Evolutionary conservation across 2,113 vertebrate genomes (phyloP).

Genomic region (Recurvirostra avosetta): DNA sequence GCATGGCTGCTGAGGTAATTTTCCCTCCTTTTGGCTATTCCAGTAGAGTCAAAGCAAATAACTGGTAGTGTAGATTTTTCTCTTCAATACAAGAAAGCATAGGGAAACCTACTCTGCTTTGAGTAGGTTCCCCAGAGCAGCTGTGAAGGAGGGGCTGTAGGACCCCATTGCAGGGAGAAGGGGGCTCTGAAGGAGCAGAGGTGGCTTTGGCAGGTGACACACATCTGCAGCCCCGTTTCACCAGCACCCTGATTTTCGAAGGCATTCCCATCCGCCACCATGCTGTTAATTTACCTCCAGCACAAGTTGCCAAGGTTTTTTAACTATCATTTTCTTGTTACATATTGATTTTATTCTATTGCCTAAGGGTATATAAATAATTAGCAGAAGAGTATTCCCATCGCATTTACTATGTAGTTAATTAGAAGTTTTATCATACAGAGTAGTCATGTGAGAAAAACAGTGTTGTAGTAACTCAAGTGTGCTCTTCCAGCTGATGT

Average conservation of each 20-base stretch:
- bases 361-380: conserved; percentile 51
- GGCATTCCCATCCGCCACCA: background rate
- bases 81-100: background rate
- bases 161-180: background rate
- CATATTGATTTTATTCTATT: conserved; percentile 42
- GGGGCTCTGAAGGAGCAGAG: background rate
- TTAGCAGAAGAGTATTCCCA: conserved; percentile 45
- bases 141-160: background rate
- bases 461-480: background rate
- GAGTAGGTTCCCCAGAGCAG: background rate
- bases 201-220: background rate
- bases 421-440: conserved; percentile 17
- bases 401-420: background rate
- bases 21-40: background rate
- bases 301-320: background rate
- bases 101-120: background rate
- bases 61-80: background rate
- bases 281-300: background rate
- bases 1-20: background rate
- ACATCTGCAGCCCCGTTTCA: background rate
- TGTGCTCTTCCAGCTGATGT: background rate
- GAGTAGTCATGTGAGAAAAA: conserved; percentile 32
- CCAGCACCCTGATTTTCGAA: background rate
- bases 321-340: background rate
- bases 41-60: background rate